Base-by-base conservation (phyloP, 2,113 vertebrate genomes). In the Pristiophorus japonicus region DNA sequence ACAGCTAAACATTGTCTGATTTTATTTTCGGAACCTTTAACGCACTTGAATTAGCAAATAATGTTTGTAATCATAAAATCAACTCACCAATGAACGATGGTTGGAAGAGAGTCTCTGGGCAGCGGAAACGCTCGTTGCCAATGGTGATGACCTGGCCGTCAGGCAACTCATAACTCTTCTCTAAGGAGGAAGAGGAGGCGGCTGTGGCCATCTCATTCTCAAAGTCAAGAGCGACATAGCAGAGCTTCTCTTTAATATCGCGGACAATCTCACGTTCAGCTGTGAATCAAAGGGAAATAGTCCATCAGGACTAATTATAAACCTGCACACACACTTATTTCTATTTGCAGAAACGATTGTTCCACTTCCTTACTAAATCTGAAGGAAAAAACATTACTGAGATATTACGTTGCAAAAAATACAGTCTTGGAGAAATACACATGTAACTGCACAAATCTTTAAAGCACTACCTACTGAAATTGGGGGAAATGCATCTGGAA, bases 41-140 rank as follows among this genome's bases (percentile, higher is more conserved):
- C 42, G 6, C 16, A 94, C 0, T 45, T 10, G 38, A 67, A 93
- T 24, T 70, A 30, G 38, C 65, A 70, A 16, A 45, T 42, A 45
- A 81, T 47, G 8, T 34, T 70, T 90, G 20, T 47, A 92, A 38
- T 70, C 3, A 47, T 27, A 34, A 7, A 70, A 70, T 94, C 24
- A 73, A 75, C 98, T 98, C 96, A 99, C 99, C 51, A 51, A 51
- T 51, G 51, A 51, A 51, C 2, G 51, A 51, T 1, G 51, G 51
- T 51, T 51, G 51, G 51, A 51, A 51, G 51, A 51, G 51, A 4
- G 51, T 4, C 4, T 51, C 51, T 51, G 51, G 51, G 51, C 51
- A 51, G 2, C 51, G 1, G 51, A 51, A 51, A 51, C 51, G 51
- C 4, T 51, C 51, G 4, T 51, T 51, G 51, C 51, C 51, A 4